Base-by-base conservation (phyloP, 2,888 invertebrate genomes). In the Lasiommata megera region DNA sequence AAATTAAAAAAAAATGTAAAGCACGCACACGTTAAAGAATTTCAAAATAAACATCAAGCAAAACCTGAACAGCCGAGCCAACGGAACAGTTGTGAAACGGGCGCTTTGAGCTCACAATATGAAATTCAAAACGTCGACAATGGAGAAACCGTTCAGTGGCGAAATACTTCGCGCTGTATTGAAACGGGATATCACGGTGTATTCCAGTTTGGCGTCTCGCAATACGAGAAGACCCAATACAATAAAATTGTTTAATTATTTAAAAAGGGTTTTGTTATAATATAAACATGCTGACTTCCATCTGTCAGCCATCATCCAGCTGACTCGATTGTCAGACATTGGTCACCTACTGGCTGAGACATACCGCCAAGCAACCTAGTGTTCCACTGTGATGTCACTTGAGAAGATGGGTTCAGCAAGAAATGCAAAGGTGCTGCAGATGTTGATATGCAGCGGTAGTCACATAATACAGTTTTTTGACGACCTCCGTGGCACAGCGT, bases 121-220 rank as follows among this genome's bases (percentile, higher is more conserved):
- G 40, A 40, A 57, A 47, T 53, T 53, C 34, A 43, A 60, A 60
- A 56, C 50, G 60, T 34, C 38, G 56, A 60, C 56, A 60, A 50
- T 54, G 23, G 43, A 8, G 34, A 34, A 38, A 44, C 40, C 53
- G 31, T 52, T 52, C 57, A 53, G 36, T 44, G 37, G 48, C 31
- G 28, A 59, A 41, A 38, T 43, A 40, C 43, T 37, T 44, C 43
- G 46, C 47, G 48, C 23, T 31, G 43, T 54, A 53, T 53, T 53
- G 53, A 50, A 48, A 56, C 48, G 28, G 56, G 38, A 37, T 31
- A 44, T 29, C 44, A 56, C n/a, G 37, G 18, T 29, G 29, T 12
- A 16, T 36, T 31, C 41, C 41, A n/a, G 52, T 29, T 38, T 23
- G 37, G 51, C 28, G 16, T 14, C 29, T 51, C 40, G 14, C 8